A percentile compares a stretch with the other conserved stretches of the same genome.
Conservation (phyloP, 2,888 invertebrate species). For the Oxytorus armatus region DNA sequence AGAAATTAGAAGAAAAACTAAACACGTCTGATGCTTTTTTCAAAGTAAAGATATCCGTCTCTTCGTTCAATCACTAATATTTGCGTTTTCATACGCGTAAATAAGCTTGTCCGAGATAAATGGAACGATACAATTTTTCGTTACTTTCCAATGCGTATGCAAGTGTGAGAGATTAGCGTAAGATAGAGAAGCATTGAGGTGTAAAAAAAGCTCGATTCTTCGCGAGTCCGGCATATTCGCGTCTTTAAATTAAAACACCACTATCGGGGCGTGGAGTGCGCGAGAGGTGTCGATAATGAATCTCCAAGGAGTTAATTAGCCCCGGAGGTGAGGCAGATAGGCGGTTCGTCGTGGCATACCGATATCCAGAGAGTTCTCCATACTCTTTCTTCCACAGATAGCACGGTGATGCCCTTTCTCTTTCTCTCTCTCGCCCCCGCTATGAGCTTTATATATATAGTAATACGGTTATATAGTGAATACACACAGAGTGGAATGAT, state of each 20-base stretch:
- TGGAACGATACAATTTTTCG: no score
- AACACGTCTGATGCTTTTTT: no score
- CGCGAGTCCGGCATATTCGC: constrained; percentile 47
- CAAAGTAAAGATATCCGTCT: no score
- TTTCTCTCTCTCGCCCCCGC: constrained; percentile 20
- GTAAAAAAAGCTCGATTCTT: constrained; percentile 59
- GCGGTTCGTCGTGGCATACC: constrained; percentile 81
- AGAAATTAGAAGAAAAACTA: no score
- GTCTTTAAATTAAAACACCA: constrained; percentile 78
- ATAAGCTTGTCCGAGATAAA: no score
- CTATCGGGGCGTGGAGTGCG: constrained; percentile 67
- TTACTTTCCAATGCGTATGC: no score
- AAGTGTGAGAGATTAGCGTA: no score
- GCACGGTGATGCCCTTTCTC: neutral
- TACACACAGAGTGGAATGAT: constrained; percentile 42
- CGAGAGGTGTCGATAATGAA: constrained; percentile 82
- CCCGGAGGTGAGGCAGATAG: constrained; percentile 78
- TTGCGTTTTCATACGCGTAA: no score
- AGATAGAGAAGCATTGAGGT: neutral
- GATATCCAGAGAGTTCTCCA: constrained; percentile 71
- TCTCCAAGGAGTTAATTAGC: constrained; percentile 81
- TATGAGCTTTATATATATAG: constrained; percentile 16
- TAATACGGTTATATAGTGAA: neutral
- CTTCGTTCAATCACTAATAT: no score
- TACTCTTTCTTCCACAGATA: neutral